phyloP scores from a whole-genome alignment of 2,888 invertebrate genomes.

The Euclidia mi region DNA sequence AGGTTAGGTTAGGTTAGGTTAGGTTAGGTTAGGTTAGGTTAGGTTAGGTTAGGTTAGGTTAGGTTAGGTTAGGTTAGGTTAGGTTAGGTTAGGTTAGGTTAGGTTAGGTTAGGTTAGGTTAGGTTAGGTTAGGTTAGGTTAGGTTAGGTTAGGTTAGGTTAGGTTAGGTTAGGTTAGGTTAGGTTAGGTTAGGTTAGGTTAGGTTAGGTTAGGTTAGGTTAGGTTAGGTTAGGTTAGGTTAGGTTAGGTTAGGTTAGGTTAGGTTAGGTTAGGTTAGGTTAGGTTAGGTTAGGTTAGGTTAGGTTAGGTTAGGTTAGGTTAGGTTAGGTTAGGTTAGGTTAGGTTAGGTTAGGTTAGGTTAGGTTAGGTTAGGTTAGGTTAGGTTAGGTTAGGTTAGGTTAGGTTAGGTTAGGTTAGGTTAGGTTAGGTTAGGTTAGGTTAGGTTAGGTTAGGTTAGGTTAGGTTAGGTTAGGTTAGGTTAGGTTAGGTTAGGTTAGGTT shows the following conservation, averaged over 20 bases:
- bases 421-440: slow-evolving; percentile 30
- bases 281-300: slow-evolving; percentile 19
- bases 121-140: slow-evolving; percentile 54
- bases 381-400: slow-evolving; percentile 33
- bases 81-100: slow-evolving; percentile 43
- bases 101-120: slow-evolving; percentile 59
- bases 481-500: slow-evolving; percentile 14
- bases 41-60: slow-evolving; percentile 47
- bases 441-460: slow-evolving; percentile 23
- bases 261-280: slow-evolving; percentile 19
- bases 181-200: slow-evolving; percentile 49
- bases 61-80: slow-evolving; percentile 47
- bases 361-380: slow-evolving; percentile 31
- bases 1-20: slow-evolving; percentile 49
- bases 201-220: slow-evolving; percentile 37
- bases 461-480: slow-evolving; percentile 27
- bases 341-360: slow-evolving; percentile 36
- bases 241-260: slow-evolving; percentile 16
- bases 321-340: slow-evolving; percentile 33
- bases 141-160: slow-evolving; percentile 48
- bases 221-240: slow-evolving; percentile 25
- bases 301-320: slow-evolving; percentile 25
- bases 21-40: slow-evolving; percentile 45
- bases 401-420: slow-evolving; percentile 28
- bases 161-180: slow-evolving; percentile 48